Percentiles rank a stretch among this genome's conserved stretches.
Evolutionary conservation across 37 sponge, comb jelly and placozoan genomes (phyloP).

Genomic region (Crambe crambe): DNA sequence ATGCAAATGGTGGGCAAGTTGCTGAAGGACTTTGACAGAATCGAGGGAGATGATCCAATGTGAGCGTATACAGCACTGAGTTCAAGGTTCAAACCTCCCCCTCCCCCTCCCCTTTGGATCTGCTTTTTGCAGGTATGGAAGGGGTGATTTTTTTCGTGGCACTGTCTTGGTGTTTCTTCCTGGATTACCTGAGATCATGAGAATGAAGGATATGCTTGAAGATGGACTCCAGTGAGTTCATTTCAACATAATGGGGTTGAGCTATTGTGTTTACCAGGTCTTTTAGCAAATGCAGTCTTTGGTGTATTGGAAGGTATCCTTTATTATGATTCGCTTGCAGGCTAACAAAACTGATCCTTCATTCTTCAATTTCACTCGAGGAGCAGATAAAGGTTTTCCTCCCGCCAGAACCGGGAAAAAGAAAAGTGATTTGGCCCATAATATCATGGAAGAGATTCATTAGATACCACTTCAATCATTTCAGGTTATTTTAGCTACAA

Average conservation of each 20-base stretch:
- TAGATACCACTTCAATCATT: neutral
- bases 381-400: slow-evolving; percentile 83
- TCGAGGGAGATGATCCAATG: slow-evolving; percentile 34
- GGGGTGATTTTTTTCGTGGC: slow-evolving; percentile 58
- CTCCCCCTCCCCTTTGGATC: neutral
- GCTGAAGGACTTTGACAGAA: slow-evolving; percentile 46
- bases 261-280: neutral
- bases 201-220: slow-evolving; percentile 48
- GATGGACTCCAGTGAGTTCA: neutral
- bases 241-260: neutral
- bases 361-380: slow-evolving; percentile 73
- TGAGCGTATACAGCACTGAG: neutral
- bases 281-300: too few species aligned
- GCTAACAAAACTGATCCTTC: slow-evolving; percentile 70
- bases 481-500: slow-evolving; percentile 95
- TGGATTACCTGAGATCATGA: slow-evolving; percentile 86
- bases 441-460: neutral
- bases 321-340: slow-evolving; percentile 11
- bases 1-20: slow-evolving; percentile 37
- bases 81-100: neutral
- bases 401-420: slow-evolving; percentile 57
- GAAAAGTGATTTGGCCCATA: slow-evolving; percentile 86
- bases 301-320: too few species aligned
- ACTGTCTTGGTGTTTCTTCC: slow-evolving; percentile 94
- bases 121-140: slow-evolving; percentile 32